phyloP scores from a whole-genome alignment of 1,140 invertebrate genomes.

The Ceratosolen fusciceps region DNA sequence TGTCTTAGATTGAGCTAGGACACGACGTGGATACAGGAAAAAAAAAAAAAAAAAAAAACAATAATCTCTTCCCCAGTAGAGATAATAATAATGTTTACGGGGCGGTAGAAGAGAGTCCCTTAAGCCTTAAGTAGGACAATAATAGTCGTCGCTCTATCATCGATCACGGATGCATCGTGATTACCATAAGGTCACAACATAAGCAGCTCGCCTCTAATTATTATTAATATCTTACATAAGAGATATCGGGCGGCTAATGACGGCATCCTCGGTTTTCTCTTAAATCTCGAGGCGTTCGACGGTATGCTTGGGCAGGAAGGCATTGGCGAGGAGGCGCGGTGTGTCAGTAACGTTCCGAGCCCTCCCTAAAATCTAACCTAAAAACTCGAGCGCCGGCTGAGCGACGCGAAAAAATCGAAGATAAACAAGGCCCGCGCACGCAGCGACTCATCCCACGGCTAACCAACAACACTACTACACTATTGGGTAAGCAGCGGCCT shows the following conservation, averaged over 20 bases:
- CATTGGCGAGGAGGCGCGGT: not conserved
- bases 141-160: too few species aligned
- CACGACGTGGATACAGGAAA: too few species aligned
- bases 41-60: too few species aligned
- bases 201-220: too few species aligned
- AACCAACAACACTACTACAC: conserved; percentile 21
- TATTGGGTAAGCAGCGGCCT: not conserved
- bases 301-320: not conserved
- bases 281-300: too few species aligned
- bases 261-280: too few species aligned
- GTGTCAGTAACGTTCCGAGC: not conserved
- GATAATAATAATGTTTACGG: not conserved
- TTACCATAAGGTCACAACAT: too few species aligned
- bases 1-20: not conserved
- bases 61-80: not conserved
- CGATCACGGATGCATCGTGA: too few species aligned
- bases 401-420: conserved; percentile 5
- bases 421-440: conserved; percentile 9
- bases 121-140: too few species aligned
- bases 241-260: too few species aligned
- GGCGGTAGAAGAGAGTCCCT: too few species aligned
- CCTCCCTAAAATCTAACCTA: not conserved
- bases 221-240: not conserved
- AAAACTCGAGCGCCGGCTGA: not conserved
- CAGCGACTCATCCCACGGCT: not conserved